A percentile compares a stretch with the other conserved stretches of the same genome.
Evolutionary conservation across 2,113 vertebrate species (phyloP).

Genomic region (Lutjanus erythropterus): DNA sequence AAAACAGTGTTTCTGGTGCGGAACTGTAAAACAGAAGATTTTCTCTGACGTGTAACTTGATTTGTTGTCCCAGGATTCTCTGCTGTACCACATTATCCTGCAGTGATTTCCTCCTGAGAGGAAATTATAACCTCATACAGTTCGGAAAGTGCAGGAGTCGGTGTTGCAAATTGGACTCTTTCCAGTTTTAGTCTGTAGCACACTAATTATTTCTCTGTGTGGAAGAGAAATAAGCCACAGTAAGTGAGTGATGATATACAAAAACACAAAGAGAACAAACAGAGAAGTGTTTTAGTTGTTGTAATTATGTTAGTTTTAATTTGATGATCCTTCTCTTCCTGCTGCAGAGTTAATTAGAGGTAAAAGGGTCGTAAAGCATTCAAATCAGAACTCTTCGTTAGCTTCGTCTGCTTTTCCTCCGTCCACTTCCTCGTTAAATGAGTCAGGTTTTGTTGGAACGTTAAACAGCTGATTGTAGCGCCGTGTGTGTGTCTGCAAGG

Average conservation of each 20-base stretch:
- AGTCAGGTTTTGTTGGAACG: too few relatives aligned
- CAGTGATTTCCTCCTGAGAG: not conserved
- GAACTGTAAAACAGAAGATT: not conserved
- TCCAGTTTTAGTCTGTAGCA: not conserved
- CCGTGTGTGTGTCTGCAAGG: too few relatives aligned
- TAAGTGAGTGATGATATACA: not conserved
- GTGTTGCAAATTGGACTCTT: not conserved
- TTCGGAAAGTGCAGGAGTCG: not conserved
- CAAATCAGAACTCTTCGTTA: slow-evolving; percentile 9
- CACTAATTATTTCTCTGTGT: not conserved
- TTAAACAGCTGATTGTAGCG: not conserved
- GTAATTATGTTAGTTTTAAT: not conserved
- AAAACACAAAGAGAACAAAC: not conserved
- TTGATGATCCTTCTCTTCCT: not conserved
- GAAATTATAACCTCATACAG: slow-evolving; percentile 11
- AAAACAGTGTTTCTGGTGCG: not conserved
- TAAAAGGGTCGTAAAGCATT: slow-evolving; percentile 6
- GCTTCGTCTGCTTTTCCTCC: slow-evolving; percentile 1
- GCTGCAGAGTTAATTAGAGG: not conserved
- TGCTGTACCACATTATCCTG: not conserved
- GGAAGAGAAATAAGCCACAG: not conserved
- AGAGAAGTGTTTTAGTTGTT: not conserved
- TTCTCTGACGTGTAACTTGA: not conserved
- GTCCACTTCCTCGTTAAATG: slow-evolving; percentile 8
- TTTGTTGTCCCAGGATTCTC: not conserved